Conservation (phyloP, 2,888 invertebrate species). For the Fabriciana adippe region DNA sequence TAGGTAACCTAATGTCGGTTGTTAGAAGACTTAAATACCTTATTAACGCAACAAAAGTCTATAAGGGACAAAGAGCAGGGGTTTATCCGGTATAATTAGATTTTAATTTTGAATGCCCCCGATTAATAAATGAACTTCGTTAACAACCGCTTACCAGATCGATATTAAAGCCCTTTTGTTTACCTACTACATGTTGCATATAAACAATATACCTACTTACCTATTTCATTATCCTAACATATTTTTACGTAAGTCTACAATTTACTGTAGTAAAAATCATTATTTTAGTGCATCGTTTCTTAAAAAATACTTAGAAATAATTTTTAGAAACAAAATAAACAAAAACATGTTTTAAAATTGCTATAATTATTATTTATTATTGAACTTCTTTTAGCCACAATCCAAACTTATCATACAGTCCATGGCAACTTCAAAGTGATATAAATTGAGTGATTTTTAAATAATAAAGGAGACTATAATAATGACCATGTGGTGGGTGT, state of each 20-base stretch:
- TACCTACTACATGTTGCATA: no score
- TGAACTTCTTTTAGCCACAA: conserved; percentile 30
- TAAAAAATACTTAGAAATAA: no score
- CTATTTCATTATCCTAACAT: no score
- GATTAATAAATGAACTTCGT: conserved; percentile 57
- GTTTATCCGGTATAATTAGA: conserved; percentile 57
- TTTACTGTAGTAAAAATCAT: no score
- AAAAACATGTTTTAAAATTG: not conserved
- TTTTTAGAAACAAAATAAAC: no score
- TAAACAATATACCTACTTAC: no score
- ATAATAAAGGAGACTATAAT: conserved; percentile 35
- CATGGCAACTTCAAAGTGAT: conserved; percentile 36
- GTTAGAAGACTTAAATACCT: no score
- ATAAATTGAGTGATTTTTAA: conserved; percentile 41
- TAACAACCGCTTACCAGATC: conserved; percentile 20
- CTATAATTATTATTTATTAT: not conserved
- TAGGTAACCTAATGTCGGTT: no score
- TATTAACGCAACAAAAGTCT: conserved; percentile 25
- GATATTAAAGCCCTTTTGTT: no score
- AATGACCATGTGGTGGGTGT: conserved; percentile 61
- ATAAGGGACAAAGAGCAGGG: conserved; percentile 52
- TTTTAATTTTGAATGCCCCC: conserved; percentile 56
- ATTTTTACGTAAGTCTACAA: no score
- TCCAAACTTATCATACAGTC: conserved; percentile 34
- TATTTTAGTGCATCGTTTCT: no score